Evolutionary conservation across 2,888 invertebrate species (phyloP), one percentile per base, ranked within the genome.

Genomic region (Crematogaster levior): DNA sequence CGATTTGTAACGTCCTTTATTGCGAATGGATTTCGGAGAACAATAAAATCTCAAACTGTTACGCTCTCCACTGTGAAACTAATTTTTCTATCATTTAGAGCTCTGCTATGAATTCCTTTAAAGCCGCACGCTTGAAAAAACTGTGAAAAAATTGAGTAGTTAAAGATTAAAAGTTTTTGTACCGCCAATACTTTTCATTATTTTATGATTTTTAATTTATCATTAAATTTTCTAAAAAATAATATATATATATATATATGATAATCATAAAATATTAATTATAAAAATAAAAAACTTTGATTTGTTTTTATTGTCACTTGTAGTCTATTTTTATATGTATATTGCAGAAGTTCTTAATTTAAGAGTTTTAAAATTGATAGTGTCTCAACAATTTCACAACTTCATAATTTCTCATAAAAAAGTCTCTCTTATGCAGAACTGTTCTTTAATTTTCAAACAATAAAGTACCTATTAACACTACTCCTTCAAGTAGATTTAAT

Each of bases 61-160:
- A 68, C 66, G 30, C 27, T 53, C 34, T 56, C 40, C 43, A n/a
- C 21, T n/a, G 43, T 12, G 34, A 21, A 70, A 68, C 70, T 79
- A 79, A 79, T 79, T 79, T 70, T 79, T 79, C 43, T 79, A 79
- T 79, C 70, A 70, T 56, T 77, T 34, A 77, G 30, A 68, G 30
- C 18, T 12, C 27, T n/a, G 34, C 40, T n/a, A 65, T 75, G 40
- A 75, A 40, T 65, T 51, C 10, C n/a, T 40, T 77, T 68, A 68
- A 77, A 77, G 68, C 63, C 27, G 40, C 48, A 21, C 43, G 68
- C 43, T 43, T 34, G 18, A 15, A n/a, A 58, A 68, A 34, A 15
- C 34, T 46, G 21, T 21, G 21, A 46, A 21, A 68, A 79, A 70
- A 79, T 68, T 58, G 56, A 43, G 24, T 70, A 34, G 70, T 70